Conservation (phyloP, 1,140 invertebrate species). For the Bombus superbus region DNA sequence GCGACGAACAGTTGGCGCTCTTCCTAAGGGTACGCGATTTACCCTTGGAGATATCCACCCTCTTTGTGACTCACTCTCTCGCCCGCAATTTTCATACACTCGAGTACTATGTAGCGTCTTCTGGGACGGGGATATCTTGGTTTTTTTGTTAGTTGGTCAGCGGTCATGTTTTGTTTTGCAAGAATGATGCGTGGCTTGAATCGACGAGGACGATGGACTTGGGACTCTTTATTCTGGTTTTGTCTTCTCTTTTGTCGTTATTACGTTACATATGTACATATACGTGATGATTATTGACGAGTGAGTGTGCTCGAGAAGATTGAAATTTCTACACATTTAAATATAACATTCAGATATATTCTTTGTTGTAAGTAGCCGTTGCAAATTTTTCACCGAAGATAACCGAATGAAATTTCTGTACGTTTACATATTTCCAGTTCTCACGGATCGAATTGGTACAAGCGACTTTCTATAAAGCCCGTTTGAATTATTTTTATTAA, state of each 20-base stretch:
- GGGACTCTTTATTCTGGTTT: not conserved
- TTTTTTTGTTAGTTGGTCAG: not conserved
- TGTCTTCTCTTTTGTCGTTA: not conserved
- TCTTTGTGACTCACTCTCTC: constrained; percentile 63
- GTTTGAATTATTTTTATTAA: no score
- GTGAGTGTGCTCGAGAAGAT: not conserved
- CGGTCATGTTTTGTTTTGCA: constrained; percentile 10
- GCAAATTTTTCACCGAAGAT: no score
- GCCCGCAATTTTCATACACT: not conserved
- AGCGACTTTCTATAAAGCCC: no score
- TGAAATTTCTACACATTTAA: not conserved
- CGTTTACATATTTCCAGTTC: no score
- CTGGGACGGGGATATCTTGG: constrained; percentile 15
- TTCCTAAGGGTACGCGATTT: constrained; percentile 34
- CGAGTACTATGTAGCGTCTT: not conserved
- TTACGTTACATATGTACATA: no score
- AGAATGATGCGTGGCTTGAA: not conserved
- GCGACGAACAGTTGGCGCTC: constrained; percentile 61
- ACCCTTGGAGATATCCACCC: constrained; percentile 55
- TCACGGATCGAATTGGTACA: no score
- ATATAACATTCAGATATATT: no score
- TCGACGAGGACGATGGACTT: not conserved
- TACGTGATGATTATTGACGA: not conserved
- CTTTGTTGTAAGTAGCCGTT: no score
- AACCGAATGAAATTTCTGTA: no score